Evolutionary conservation across 2,797 vertebrate genomes (phyloP).

Genomic region (Halcyon badia): DNA sequence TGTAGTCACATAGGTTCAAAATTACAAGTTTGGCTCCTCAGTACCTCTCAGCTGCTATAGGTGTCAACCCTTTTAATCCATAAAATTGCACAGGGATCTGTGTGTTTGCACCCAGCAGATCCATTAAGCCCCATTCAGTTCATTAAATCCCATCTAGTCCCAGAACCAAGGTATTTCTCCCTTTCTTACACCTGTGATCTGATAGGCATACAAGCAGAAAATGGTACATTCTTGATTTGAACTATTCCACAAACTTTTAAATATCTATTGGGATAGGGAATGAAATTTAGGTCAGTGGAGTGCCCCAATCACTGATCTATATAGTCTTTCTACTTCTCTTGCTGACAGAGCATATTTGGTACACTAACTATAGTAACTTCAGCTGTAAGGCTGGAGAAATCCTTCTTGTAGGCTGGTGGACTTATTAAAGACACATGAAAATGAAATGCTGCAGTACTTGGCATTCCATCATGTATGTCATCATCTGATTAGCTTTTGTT

Average conservation of each 20-base stretch:
- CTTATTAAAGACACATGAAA: neutral
- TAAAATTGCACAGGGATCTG: neutral
- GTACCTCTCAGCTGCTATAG: neutral
- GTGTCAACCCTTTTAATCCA: neutral
- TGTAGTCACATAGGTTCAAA: neutral
- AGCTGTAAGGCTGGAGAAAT: neutral
- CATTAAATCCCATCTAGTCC: neutral
- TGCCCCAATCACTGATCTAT: neutral
- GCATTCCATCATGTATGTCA: neutral
- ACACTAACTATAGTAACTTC: neutral
- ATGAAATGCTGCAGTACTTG: neutral
- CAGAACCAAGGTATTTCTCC: neutral
- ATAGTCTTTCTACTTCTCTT: neutral
- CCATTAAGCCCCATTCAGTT: neutral
- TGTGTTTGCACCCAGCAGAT: neutral
- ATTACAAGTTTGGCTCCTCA: neutral
- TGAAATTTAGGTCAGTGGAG: neutral
- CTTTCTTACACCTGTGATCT: neutral
- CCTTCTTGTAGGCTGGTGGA: neutral
- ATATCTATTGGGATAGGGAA: neutral
- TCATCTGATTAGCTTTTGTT: neutral
- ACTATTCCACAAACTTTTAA: neutral
- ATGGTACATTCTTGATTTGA: neutral
- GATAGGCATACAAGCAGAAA: neutral
- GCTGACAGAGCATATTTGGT: neutral